Evolutionary conservation across 1,140 invertebrate genomes (phyloP), one percentile per base, ranked within the genome.

Genomic region (Asobara japonica): DNA sequence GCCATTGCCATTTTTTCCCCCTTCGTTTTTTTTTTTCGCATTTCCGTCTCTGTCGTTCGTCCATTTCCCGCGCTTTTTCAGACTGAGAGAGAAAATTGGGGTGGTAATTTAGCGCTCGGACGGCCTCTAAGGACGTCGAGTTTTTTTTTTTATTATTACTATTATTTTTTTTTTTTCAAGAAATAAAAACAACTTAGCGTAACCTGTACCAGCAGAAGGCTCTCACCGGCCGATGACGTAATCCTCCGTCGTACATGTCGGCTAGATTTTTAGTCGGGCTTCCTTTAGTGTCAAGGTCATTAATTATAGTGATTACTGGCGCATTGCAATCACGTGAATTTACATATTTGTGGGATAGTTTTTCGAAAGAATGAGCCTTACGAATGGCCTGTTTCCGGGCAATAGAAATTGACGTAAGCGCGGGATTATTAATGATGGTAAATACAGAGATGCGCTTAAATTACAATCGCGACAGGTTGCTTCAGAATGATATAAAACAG

Each of bases 61-160:
- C 22, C 25, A 13, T 25, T 22, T 56, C 51, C 25, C 45, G n/a
- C 45, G n/a, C 45, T 51, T 18, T 20, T 20, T 20, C 8, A 16
- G 64, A 72, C 27, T 20, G 48, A 72, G 70, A 56, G 38, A 22
- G 45, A 38, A 48, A 60, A 72, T 51, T 65, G 56, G 48, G 64
- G 70, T 66, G 64, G 70, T 45, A 72, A 72, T 72, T 72, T 72
- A 66, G 70, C 45, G 62, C 64, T 66, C 38, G 38, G 64, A 29
- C 70, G 62, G 64, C 70, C 70, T 72, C 70, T 72, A 72, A 72
- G 70, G 70, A 66, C 70, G 70, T 72, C 70, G 20, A 38, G 70
- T 72, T 72, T 72, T 66, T 71, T 64, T 65, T 25, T 61, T 27
- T 5, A 13, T 11, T 10, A 18, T 22, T 11, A 18, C 25, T 61